A percentile compares a stretch with the other conserved stretches of the same genome.
phyloP scores from a whole-genome alignment of 2,797 vertebrate species.

The Diplodus sargus region DNA sequence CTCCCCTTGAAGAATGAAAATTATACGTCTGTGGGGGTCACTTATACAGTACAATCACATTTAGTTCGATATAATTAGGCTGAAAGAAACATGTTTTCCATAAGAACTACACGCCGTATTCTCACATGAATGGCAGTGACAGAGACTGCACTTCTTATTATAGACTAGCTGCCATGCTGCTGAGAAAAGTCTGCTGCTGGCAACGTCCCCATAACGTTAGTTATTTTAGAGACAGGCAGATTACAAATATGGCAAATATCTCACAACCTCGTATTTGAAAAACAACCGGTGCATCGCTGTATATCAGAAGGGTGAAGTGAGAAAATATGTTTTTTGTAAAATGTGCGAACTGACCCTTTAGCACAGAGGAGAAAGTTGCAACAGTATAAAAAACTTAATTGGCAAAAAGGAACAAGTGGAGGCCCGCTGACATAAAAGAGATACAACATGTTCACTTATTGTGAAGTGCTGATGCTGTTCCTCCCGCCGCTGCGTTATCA shows the following conservation, averaged over 20 bases:
- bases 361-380: constrained; percentile 16
- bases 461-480: constrained; percentile 36
- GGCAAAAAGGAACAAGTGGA: constrained; percentile 9
- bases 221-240: no score
- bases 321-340: neutral
- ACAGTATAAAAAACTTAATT: constrained; percentile 1
- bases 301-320: neutral
- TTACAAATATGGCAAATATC: neutral
- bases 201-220: neutral
- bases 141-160: no score
- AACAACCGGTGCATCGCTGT: neutral
- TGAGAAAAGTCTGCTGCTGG: neutral
- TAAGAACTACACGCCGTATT: no score
- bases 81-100: no score
- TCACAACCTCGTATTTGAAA: constrained; percentile 4
- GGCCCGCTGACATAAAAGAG: constrained; percentile 21
- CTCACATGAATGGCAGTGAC: no score
- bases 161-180: no score
- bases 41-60: no score
- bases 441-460: constrained; percentile 25
- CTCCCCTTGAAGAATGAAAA: no score
- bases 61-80: no score
- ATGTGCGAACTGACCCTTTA: constrained; percentile 24
- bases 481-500: constrained; percentile 12
- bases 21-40: no score